Conservation (phyloP, 2,797 vertebrate genomes). For the Eospalax fontanierii region DNA sequence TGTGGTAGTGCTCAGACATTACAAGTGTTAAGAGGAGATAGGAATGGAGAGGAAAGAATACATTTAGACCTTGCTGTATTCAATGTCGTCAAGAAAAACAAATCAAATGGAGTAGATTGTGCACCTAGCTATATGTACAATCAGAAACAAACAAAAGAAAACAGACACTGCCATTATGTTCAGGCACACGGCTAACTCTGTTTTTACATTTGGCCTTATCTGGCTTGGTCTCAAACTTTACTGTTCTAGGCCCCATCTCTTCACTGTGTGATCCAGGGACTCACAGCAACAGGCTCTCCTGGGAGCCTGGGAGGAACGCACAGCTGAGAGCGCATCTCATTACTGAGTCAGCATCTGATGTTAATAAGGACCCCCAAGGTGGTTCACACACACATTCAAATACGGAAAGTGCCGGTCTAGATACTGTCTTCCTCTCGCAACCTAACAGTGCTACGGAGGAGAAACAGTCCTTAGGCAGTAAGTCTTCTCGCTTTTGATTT, state of each 20-base stretch:
- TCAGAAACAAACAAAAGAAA: neutral
- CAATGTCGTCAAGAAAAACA: neutral
- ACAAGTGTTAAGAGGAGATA: slow-evolving; percentile 29
- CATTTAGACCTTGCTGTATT: neutral
- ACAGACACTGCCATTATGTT: neutral
- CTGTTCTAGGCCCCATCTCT: neutral
- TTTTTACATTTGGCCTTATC: neutral
- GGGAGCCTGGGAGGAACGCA: neutral
- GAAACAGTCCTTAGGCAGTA: neutral
- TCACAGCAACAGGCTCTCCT: neutral
- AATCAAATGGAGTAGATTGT: neutral
- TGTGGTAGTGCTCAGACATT: neutral
- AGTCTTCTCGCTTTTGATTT: neutral
- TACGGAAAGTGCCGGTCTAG: neutral
- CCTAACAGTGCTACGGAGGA: neutral
- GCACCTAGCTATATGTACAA: too few relatives aligned
- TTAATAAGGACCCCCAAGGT: neutral
- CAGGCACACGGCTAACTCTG: neutral
- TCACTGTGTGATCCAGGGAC: neutral
- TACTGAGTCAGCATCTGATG: neutral
- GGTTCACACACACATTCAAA: neutral
- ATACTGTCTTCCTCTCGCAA: neutral
- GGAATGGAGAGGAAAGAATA: neutral
- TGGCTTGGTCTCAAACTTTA: neutral
- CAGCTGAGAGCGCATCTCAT: neutral